Percentiles rank a stretch among this genome's conserved stretches.
These are phyloP conservation scores for Caenorhabditis sp. DNA, from an alignment of 2,888 invertebrate species.

Conservation along the genomic window DNA sequence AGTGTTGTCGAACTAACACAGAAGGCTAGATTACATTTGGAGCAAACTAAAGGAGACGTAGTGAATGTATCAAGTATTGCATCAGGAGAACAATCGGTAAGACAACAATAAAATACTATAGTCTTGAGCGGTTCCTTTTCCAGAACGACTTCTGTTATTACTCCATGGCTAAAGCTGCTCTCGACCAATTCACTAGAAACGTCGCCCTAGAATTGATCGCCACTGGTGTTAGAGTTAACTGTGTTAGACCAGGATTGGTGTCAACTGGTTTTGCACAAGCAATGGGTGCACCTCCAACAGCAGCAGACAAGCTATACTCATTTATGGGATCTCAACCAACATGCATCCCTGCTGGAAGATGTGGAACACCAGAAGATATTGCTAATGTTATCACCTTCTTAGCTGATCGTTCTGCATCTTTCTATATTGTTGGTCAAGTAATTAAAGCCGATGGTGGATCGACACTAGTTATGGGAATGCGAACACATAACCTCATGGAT, in stretches of 20 bases:
- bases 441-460: too few species aligned
- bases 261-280: constrained; percentile 17
- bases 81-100: constrained; percentile 15
- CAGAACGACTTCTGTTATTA: constrained; percentile 15
- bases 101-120: background rate
- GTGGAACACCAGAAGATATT: constrained; percentile 28
- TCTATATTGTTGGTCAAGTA: too few species aligned
- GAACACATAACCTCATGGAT: too few species aligned
- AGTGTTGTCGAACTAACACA: constrained; percentile 14
- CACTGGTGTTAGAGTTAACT: constrained; percentile 9
- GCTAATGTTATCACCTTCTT: constrained; percentile 35
- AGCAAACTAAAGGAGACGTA: constrained; percentile 35
- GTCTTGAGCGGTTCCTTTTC: background rate
- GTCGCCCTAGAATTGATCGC: constrained; percentile 7
- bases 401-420: constrained; percentile 15
- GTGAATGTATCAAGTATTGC: constrained; percentile 36
- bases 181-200: constrained; percentile 29
- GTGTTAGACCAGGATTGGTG: constrained; percentile 1
- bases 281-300: constrained; percentile 4
- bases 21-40: constrained; percentile 26
- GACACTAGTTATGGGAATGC: too few species aligned
- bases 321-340: background rate
- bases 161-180: constrained; percentile 23
- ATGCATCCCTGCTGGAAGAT: constrained; percentile 20
- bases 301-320: background rate